Evolutionary conservation across 2,113 vertebrate species (phyloP), one percentile per base, ranked within the genome.

Genomic region (Ifrita kowaldi): DNA sequence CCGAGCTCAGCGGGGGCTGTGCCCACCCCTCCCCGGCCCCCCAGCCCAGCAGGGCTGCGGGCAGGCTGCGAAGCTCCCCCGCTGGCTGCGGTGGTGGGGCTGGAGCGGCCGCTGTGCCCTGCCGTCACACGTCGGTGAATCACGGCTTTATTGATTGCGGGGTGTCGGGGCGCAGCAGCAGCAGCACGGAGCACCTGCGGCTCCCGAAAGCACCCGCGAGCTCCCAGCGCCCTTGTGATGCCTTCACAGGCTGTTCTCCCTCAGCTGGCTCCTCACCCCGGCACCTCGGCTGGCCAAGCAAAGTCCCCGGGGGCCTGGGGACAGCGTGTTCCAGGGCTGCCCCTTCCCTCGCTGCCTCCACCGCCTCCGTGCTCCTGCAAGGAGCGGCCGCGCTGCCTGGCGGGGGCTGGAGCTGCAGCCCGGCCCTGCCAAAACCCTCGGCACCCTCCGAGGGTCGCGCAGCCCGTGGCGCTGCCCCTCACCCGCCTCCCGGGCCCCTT

Each of bases 81-180:
- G 49, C 37, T 0, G 77, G 68, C 65, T 11, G 65, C 53, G 42
- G n/a, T 0, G 28, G 12, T 4, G 39, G 41, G 7, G 46, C 46
- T 3, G 56, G 62, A 32, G 59, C 12, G 37, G 69, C 42, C 4
- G 69, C 68, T 3, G 23, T 86, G 24, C 49, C 63, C 35, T 67
- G 52, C 73, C 12, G 17, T 42, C 91, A 47, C 93, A 70, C 79
- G 80, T 85, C 9, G 50, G 84, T 95, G 96, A 96, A 70, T 94
- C 92, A 88, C 2, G 5, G 12, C 2, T 67, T 78, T 14, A 68
- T 84, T 81, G 35, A 75, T 42, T 20, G 78, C 78, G 42, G 42
- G 70, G 26, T 39, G 74, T 16, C 27, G 15, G 89, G 87, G 52
- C 47, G 30, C 3, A 15, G 35, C 68, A 35, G 46, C 56, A 53